These are phyloP conservation scores for Uloborus plumipes DNA, from an alignment of 2,888 invertebrate genomes.

Conservation along the genomic window DNA sequence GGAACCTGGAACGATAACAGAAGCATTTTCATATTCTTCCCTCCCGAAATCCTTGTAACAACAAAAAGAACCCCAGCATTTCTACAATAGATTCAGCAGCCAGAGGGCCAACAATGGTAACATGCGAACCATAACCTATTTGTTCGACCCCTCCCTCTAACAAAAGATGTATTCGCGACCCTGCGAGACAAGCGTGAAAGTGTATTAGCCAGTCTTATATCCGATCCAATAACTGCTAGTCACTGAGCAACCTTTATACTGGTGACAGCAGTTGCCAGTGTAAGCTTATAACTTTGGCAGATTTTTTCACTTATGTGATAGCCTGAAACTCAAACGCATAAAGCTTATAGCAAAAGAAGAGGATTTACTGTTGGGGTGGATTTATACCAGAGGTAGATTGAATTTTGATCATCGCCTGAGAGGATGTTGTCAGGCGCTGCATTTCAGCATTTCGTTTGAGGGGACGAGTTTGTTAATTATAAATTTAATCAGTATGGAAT, in stretches of 20 bases:
- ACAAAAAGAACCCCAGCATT: constrained; percentile 20
- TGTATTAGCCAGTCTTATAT: constrained; percentile 58
- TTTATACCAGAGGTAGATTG: background rate
- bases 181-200: constrained; percentile 58
- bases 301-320: constrained; percentile 18
- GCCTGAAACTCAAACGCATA: constrained; percentile 35
- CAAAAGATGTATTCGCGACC: constrained; percentile 37
- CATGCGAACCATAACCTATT: constrained; percentile 63
- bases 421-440: too few relatives aligned
- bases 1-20: constrained; percentile 48
- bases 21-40: constrained; percentile 43
- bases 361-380: constrained; percentile 31
- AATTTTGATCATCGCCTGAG: too few relatives aligned
- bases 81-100: constrained; percentile 43
- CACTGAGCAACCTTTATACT: constrained; percentile 42
- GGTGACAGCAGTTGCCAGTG: constrained; percentile 55
- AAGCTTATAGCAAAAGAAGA: constrained; percentile 5
- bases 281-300: constrained; percentile 56
- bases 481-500: too few relatives aligned
- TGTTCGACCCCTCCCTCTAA: constrained; percentile 53
- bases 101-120: constrained; percentile 62
- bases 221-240: constrained; percentile 44
- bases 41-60: constrained; percentile 49
- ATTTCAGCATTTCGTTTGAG: too few relatives aligned
- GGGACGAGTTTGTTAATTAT: too few relatives aligned